Evolutionary conservation across 2,113 vertebrate genomes (phyloP), one percentile per base, ranked within the genome.

Genomic region (Dunckerocampus dactyliophorus): DNA sequence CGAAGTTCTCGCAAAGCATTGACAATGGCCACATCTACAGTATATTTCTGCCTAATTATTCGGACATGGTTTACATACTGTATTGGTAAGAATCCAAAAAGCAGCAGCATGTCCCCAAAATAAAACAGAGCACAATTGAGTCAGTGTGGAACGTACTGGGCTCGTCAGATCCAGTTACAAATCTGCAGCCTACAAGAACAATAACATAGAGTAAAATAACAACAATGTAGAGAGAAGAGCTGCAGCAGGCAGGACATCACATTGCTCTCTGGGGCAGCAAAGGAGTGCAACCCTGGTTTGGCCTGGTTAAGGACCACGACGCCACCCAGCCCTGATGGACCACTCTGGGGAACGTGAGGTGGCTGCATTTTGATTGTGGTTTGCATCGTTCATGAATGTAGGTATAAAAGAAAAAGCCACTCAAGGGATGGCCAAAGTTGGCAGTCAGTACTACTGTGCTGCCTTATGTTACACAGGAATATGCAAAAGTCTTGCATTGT

Each of bases 241-340:
- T 19, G 37, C 51, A 17, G 49, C 42, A 50, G 64, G 62, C 71
- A 72, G 79, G 64, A 82, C 73, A 77, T 79, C 79, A 65, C 71
- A 56, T 67, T 77, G 74, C 60, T 77, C 66, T 47, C 59, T 34
- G 70, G 67, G 79, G 79, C 81, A 83, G 77, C 73, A 83, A 28
- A 52, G 49, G 39, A 71, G 52, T 51, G 60, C 55, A 69, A 51
- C 9, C 47, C 45, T 34, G 22, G 34, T 60, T 39, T 34, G 47
- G 16, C 39, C 63, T 37, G 62, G 37, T 57, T 57, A 20, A 52
- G 37, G 43, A 45, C 48, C 57, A 62, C 13, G 8, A 55, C 62
- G 21, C 24, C 31, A 46, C 12, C 37, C 53, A 51, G 46, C 53
- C 58, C 52, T 39, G 11, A 13, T 47, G 19, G 28, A 10, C 10